Evolutionary conservation across 1,140 invertebrate species (phyloP).

Genomic region (Acromyrmex charruanus): DNA sequence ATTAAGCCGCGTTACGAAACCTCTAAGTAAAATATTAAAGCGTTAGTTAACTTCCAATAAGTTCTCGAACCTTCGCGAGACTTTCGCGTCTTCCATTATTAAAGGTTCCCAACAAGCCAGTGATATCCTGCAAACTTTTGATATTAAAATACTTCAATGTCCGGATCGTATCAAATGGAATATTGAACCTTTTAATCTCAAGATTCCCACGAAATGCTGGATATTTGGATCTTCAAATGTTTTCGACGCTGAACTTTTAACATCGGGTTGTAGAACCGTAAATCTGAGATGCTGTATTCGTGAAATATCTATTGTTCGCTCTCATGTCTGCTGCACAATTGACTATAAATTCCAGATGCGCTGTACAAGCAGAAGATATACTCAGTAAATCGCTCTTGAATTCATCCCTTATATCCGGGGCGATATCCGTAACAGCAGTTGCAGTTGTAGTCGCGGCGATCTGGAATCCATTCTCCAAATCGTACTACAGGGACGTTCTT

Average conservation of each 20-base stretch:
- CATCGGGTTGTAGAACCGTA: not conserved
- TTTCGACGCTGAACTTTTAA: constrained; percentile 23
- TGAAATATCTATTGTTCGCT: constrained; percentile 18
- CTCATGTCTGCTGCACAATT: constrained; percentile 24
- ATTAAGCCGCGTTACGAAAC: constrained; percentile 37
- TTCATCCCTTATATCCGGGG: constrained; percentile 45
- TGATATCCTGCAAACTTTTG: constrained; percentile 9
- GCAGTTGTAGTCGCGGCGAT: constrained; percentile 29
- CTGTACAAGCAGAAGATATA: constrained; percentile 18
- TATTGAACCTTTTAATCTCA: not conserved
- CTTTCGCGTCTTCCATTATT: constrained; percentile 14
- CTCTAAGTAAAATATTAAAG: constrained; percentile 11
- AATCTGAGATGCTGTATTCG: constrained; percentile 12
- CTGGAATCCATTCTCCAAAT: constrained; percentile 64
- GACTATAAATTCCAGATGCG: constrained; percentile 35
- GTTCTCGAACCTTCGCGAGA: not conserved
- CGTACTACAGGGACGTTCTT: constrained; percentile 48
- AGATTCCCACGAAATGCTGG: not conserved
- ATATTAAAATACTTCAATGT: constrained; percentile 41
- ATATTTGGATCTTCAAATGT: not conserved
- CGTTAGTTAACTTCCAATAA: constrained; percentile 1
- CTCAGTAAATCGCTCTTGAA: constrained; percentile 40
- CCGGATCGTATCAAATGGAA: not conserved
- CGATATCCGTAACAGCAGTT: constrained; percentile 46
- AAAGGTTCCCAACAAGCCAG: constrained; percentile 1